Percentiles rank a stretch among this genome's conserved stretches.
Conservation (phyloP, 2,113 vertebrate species). For the Gobiocypris rarus region DNA sequence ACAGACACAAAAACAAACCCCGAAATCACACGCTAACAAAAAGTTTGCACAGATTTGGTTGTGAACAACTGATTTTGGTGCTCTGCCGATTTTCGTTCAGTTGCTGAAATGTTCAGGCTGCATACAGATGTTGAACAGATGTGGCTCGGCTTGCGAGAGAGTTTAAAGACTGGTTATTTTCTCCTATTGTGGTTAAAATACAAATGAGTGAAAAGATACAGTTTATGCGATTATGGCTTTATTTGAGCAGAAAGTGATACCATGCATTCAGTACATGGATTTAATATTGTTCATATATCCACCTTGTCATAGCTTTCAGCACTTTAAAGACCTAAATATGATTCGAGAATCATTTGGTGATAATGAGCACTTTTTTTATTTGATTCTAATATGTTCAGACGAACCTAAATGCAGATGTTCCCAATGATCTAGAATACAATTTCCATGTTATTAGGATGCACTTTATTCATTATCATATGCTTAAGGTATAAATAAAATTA, state of each 20-base stretch:
- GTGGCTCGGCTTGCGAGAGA: conserved; percentile 9
- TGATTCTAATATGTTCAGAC: conserved; percentile 1
- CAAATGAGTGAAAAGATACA: neutral
- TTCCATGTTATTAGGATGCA: conserved; percentile 48
- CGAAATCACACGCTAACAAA: neutral
- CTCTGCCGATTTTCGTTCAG: neutral
- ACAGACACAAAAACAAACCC: conserved; percentile 9
- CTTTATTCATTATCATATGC: conserved; percentile 53
- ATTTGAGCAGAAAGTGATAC: neutral
- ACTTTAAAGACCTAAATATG: neutral
- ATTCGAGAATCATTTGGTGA: neutral
- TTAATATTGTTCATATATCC: neutral
- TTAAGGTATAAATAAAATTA: conserved; percentile 49
- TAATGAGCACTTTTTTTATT: neutral
- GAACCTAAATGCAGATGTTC: conserved; percentile 24
- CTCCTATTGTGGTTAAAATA: neutral
- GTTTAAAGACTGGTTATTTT: conserved; percentile 43
- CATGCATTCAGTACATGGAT: neutral
- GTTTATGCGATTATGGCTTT: neutral
- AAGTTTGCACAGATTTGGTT: conserved; percentile 7
- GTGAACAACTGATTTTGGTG: conserved; percentile 4
- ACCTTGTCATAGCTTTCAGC: neutral
- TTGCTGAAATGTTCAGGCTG: conserved; percentile 8
- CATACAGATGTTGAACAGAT: conserved; percentile 65
- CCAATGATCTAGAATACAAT: conserved; percentile 15